phyloP scores from a whole-genome alignment of 2,797 vertebrate genomes.

The Leuciscus waleckii region DNA sequence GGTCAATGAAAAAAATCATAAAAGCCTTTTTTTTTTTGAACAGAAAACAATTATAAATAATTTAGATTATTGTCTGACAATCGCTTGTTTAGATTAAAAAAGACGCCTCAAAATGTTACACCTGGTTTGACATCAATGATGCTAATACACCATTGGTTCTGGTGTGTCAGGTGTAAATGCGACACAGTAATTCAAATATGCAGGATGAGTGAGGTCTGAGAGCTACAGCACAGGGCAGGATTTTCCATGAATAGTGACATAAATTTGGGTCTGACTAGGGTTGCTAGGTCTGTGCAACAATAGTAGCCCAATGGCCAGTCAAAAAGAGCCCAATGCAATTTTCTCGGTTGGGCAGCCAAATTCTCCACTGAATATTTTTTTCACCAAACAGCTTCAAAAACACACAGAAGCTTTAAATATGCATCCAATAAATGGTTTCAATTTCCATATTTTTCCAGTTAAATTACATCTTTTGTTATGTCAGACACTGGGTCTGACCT shows the following conservation, averaged over 20 bases:
- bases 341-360: too few relatives aligned
- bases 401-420: constrained; percentile 10
- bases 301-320: too few relatives aligned
- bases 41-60: background rate
- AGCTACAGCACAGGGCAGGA: background rate
- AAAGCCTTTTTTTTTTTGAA: background rate
- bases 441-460: constrained; percentile 18
- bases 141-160: background rate
- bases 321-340: too few relatives aligned
- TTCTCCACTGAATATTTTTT: background rate
- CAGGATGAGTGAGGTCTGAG: background rate
- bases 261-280: background rate
- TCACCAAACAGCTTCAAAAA: background rate
- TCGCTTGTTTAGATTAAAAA: background rate
- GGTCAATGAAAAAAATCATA: background rate
- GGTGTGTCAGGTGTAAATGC: background rate
- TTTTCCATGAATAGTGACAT: background rate
- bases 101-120: background rate
- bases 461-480: too few relatives aligned
- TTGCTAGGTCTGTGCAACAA: too few relatives aligned
- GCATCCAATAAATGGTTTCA: constrained; percentile 22
- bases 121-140: background rate
- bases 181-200: background rate
- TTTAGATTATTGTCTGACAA: background rate
- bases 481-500: background rate